These are phyloP conservation scores for Pseudopodoces humilis DNA, from an alignment of 2,113 vertebrate genomes.

Conservation along the genomic window DNA sequence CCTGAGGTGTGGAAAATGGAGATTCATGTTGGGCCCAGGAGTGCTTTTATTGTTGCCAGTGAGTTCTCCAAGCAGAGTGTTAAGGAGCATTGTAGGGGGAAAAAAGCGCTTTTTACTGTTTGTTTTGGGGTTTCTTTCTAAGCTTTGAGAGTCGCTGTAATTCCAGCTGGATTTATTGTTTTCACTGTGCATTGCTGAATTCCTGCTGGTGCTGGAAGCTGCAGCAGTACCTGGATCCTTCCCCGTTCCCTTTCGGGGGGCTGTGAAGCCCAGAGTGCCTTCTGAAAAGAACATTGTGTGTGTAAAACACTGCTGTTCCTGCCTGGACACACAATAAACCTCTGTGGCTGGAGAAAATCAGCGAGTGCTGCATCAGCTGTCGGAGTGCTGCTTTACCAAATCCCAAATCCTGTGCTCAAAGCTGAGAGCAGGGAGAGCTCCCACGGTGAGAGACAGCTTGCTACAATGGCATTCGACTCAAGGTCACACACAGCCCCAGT, in stretches of 20 bases:
- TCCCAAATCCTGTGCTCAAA: neutral
- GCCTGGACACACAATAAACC: neutral
- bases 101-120: fast-evolving
- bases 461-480: neutral
- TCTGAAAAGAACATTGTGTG: neutral
- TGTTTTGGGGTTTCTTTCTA: neutral
- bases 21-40: neutral
- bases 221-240: neutral
- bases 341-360: neutral
- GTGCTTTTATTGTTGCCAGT: neutral
- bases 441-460: neutral
- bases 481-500: neutral
- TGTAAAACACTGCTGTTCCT: neutral
- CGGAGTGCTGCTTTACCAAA: neutral
- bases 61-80: neutral
- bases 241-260: neutral
- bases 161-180: neutral
- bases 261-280: neutral
- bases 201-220: neutral
- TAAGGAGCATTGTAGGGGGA: neutral
- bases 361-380: constrained; percentile 26
- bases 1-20: neutral
- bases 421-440: neutral
- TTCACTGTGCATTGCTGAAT: neutral
- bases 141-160: neutral